Evolutionary conservation across 37 sponge, comb jelly and placozoan species (phyloP).

Genomic region (Mnemiopsis leidyi): DNA sequence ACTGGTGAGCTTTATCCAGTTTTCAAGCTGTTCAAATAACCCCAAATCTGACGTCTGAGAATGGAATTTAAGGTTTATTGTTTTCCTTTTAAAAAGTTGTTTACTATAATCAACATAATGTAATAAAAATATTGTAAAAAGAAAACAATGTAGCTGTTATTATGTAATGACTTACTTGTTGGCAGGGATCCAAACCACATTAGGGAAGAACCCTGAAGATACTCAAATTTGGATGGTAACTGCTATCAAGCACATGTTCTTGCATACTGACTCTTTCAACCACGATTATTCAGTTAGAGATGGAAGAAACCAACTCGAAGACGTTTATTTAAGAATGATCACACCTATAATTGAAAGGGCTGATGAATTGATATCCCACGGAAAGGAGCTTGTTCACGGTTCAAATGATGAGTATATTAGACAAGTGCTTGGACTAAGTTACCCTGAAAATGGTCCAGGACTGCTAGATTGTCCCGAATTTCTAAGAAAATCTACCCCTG

Average conservation of each 20-base stretch:
- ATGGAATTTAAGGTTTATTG: no score
- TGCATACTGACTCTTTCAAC: not conserved
- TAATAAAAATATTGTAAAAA: no score
- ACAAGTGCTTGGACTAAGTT: not conserved
- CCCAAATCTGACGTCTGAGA: no score
- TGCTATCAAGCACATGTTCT: conserved; percentile 13
- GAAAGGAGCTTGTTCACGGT: not conserved
- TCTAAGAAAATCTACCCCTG: not conserved
- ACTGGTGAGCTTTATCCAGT: no score
- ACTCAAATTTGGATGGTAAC: conserved; percentile 20
- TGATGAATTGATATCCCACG: not conserved
- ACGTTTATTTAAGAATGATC: not conserved
- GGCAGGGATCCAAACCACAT: not conserved
- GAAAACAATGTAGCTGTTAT: no score
- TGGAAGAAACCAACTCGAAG: not conserved
- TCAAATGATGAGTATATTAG: not conserved
- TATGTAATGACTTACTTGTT: no score
- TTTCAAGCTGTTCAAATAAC: no score
- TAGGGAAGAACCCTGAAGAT: not conserved
- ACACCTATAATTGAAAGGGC: not conserved
- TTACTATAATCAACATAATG: no score
- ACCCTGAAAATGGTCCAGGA: not conserved
- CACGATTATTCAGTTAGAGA: not conserved
- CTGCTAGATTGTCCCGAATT: not conserved
- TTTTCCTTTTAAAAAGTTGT: no score